These are phyloP conservation scores for Hiodon tergisus DNA, from an alignment of 2,113 vertebrate species.

Conservation along the genomic window DNA sequence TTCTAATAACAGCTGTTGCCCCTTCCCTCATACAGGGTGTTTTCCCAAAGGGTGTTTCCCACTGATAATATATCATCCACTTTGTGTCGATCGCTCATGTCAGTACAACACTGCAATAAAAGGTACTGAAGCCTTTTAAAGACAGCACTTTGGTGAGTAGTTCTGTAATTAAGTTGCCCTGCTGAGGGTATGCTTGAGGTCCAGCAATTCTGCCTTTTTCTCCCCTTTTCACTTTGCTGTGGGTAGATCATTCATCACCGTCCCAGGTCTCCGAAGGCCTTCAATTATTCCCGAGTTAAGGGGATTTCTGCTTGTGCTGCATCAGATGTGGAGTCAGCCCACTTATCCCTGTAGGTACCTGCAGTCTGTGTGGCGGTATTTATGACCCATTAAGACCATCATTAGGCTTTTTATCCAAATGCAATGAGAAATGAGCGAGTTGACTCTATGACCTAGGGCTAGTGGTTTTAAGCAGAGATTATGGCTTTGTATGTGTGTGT, in stretches of 20 bases:
- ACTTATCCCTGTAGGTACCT: conserved; percentile 11
- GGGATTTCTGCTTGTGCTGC: conserved; percentile 15
- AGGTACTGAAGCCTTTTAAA: conserved; percentile 8
- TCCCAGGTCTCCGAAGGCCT: conserved; percentile 3
- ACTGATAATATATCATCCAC: conserved; percentile 6
- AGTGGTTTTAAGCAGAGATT: conserved; percentile 3
- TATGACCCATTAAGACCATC: conserved; percentile 9
- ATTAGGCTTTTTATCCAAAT: not conserved
- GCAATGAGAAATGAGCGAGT: conserved; percentile 13
- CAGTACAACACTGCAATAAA: conserved; percentile 3
- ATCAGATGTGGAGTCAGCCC: not conserved
- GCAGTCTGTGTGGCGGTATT: not conserved
- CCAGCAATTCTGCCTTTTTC: not conserved
- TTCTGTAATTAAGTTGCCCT: conserved; percentile 17
- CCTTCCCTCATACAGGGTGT: not conserved
- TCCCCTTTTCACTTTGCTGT: not conserved
- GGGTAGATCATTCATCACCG: conserved; percentile 9
- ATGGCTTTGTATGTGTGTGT: not conserved
- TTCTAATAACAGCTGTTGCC: conserved; percentile 10
- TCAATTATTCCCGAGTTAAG: conserved; percentile 15
- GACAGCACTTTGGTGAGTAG: not conserved
- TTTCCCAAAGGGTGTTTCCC: conserved; percentile 25
- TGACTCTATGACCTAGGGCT: conserved; percentile 12
- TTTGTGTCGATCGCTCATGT: conserved; percentile 3
- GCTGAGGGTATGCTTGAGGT: conserved; percentile 1